Percentiles rank a stretch among this genome's conserved stretches.
These are phyloP conservation scores for Chrysemys picta DNA, from an alignment of 2,113 vertebrate species.

Conservation along the genomic window DNA sequence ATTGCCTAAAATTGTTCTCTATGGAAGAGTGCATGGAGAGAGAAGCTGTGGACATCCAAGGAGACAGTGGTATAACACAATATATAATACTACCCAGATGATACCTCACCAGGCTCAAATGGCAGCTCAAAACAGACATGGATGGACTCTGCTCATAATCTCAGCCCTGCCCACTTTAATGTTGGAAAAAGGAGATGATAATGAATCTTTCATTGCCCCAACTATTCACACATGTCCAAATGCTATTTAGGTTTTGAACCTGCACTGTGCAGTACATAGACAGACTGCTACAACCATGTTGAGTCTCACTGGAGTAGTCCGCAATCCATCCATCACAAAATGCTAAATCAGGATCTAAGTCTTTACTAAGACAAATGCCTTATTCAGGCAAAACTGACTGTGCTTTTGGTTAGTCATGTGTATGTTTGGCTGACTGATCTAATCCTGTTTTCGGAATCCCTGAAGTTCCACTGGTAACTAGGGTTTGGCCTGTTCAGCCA, in stretches of 20 bases:
- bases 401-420: not conserved
- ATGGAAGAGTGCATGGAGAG: not conserved
- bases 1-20: not conserved
- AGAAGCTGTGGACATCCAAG: not conserved
- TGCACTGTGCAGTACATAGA: not conserved
- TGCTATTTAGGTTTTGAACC: not conserved
- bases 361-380: not conserved
- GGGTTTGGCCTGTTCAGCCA: not conserved
- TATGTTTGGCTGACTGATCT: not conserved
- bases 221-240: not conserved
- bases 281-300: not conserved
- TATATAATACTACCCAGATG: not conserved
- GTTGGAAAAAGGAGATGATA: not conserved
- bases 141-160: not conserved
- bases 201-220: not conserved
- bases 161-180: not conserved
- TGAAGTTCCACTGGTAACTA: not conserved
- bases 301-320: not conserved
- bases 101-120: not conserved
- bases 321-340: not conserved
- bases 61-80: not conserved
- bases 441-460: constrained; percentile 26
- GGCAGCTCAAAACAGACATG: not conserved
- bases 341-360: not conserved
- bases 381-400: not conserved